Conservation (phyloP, 92 coral and sea anemone species). For the Hydrozoanthus gracilis region DNA sequence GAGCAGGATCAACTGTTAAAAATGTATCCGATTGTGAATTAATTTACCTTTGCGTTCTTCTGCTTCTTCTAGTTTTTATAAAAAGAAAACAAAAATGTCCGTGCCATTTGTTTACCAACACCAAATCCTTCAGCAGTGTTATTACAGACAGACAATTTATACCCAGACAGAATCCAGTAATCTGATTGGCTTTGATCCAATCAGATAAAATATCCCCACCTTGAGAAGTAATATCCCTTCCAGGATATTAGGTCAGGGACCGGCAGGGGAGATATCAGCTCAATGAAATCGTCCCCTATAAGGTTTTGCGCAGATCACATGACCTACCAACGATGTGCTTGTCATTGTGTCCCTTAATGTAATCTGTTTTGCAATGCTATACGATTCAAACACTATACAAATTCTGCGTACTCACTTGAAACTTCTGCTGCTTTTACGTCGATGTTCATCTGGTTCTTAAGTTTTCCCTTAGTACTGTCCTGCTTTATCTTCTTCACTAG, state of each 20-base stretch:
- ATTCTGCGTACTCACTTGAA: not conserved
- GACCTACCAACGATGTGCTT: no score
- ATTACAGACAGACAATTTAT: no score
- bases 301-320: no score
- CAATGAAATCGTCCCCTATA: no score
- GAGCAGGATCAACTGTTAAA: not conserved
- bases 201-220: no score
- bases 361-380: not conserved
- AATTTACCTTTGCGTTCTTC: not conserved
- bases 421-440: constrained; percentile 9
- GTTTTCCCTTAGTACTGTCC: not conserved
- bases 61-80: not conserved
- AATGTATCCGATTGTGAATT: not conserved
- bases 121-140: not conserved
- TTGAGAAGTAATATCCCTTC: no score
- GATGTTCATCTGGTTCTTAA: constrained; percentile 2
- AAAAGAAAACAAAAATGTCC: not conserved
- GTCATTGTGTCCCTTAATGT: not conserved
- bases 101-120: not conserved
- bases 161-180: no score
- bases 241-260: no score
- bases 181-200: no score
- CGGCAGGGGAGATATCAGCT: no score
- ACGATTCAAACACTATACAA: no score
- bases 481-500: constrained; percentile 14